Evolutionary conservation across 2,888 invertebrate species (phyloP).

Genomic region (Electrophaes corylata): DNA sequence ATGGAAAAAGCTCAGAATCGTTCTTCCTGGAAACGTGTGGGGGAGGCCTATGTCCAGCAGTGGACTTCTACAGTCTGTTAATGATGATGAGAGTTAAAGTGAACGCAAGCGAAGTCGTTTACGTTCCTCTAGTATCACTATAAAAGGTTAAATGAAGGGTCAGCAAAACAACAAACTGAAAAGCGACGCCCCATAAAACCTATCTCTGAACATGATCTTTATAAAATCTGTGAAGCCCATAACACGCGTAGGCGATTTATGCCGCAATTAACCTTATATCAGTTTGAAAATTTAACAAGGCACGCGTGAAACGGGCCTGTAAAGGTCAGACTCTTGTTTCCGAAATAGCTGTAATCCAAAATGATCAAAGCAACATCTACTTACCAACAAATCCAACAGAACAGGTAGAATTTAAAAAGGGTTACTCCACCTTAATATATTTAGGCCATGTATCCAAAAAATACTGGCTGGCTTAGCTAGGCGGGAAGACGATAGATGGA

Average conservation of each 20-base stretch:
- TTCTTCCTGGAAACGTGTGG: too few species aligned
- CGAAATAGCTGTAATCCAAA: conserved; percentile 45
- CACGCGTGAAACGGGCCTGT: conserved; percentile 38
- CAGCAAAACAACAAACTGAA: conserved; percentile 7
- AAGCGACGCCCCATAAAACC: conserved; percentile 11
- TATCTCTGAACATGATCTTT: conserved; percentile 26
- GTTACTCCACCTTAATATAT: too few species aligned
- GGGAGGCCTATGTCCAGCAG: too few species aligned
- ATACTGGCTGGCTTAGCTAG: too few species aligned
- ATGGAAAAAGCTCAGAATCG: too few species aligned
- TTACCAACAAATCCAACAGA: neutral
- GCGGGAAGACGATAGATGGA: too few species aligned
- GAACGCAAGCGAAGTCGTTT: too few species aligned
- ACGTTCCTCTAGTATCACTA: too few species aligned
- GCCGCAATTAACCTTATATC: conserved; percentile 40
- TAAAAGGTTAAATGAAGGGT: too few species aligned
- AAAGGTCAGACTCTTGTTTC: conserved; percentile 49
- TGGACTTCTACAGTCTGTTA: too few species aligned
- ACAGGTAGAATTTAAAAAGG: neutral
- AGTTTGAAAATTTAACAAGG: conserved; percentile 39
- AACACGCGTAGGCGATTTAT: conserved; percentile 35
- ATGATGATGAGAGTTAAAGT: too few species aligned
- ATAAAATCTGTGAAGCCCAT: conserved; percentile 32
- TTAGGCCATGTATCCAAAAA: too few species aligned
- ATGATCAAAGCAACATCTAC: conserved; percentile 10